Evolutionary conservation across 2,888 invertebrate genomes (phyloP).

Genomic region (Nephrotoma guestfalica): DNA sequence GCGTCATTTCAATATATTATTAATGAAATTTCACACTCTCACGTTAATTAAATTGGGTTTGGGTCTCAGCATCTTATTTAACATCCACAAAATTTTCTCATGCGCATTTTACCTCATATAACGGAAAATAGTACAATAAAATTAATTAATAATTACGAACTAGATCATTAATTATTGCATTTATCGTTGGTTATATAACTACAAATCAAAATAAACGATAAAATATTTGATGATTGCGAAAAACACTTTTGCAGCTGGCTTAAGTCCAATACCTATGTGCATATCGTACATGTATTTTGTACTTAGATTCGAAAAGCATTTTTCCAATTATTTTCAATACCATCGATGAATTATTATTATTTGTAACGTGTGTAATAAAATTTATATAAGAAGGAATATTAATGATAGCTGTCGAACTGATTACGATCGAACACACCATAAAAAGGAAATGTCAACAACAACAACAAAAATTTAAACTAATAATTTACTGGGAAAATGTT

Average conservation of each 20-base stretch:
- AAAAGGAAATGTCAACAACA: background rate
- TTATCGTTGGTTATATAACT: no score
- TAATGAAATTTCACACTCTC: background rate
- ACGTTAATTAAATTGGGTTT: background rate
- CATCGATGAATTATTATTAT: background rate
- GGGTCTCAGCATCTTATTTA: background rate
- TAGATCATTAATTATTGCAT: background rate
- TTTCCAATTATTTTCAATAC: background rate
- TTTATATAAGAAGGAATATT: background rate
- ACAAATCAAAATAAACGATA: background rate
- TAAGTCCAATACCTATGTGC: background rate
- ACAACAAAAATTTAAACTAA: background rate
- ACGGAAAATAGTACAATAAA: background rate
- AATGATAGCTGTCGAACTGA: background rate
- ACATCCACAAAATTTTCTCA: background rate
- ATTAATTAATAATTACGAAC: background rate
- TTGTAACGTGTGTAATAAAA: background rate
- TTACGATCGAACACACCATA: background rate
- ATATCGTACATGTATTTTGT: background rate
- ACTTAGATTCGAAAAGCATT: background rate
- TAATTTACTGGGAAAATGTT: background rate
- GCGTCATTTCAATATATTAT: no score
- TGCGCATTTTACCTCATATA: background rate
- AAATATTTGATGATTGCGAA: background rate
- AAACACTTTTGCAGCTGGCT: background rate